A percentile compares a stretch with the other conserved stretches of the same genome.
These are phyloP conservation scores for Seriola dumerili DNA, from an alignment of 2,113 vertebrate genomes.

Conservation along the genomic window DNA sequence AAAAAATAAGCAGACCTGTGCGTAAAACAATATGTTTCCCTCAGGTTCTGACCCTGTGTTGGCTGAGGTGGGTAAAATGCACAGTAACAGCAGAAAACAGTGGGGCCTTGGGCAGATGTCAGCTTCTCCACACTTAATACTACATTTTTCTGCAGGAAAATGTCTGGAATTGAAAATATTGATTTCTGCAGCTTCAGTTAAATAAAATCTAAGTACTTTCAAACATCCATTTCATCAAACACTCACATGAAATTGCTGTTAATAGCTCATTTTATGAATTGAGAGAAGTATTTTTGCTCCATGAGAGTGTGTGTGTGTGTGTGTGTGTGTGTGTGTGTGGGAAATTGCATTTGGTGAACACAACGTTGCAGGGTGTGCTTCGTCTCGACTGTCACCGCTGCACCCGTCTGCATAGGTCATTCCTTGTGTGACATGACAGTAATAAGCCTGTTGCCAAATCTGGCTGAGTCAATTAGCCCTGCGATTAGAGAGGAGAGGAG, in stretches of 20 bases:
- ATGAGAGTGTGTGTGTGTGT: neutral
- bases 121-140: neutral
- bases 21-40: slow-evolving; percentile 11
- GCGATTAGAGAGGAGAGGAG: slow-evolving; percentile 66
- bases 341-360: slow-evolving; percentile 10
- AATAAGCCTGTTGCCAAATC: slow-evolving; percentile 81
- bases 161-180: neutral
- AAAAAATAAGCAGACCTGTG: neutral
- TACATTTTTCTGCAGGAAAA: neutral
- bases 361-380: slow-evolving; percentile 32
- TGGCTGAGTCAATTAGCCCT: slow-evolving; percentile 80
- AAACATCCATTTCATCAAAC: neutral
- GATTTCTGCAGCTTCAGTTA: neutral
- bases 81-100: neutral
- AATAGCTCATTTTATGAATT: neutral
- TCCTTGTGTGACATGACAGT: slow-evolving; percentile 73
- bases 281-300: neutral
- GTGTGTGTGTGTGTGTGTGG: neutral
- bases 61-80: neutral
- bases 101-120: neutral
- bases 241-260: neutral
- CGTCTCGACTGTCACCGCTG: slow-evolving; percentile 42
- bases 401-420: slow-evolving; percentile 60
- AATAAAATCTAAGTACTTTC: neutral
- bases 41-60: neutral